A percentile compares a stretch with the other conserved stretches of the same genome.
These are phyloP conservation scores for Phalacrocorax pelagicus DNA, from an alignment of 2,113 vertebrate genomes.

Conservation along the genomic window DNA sequence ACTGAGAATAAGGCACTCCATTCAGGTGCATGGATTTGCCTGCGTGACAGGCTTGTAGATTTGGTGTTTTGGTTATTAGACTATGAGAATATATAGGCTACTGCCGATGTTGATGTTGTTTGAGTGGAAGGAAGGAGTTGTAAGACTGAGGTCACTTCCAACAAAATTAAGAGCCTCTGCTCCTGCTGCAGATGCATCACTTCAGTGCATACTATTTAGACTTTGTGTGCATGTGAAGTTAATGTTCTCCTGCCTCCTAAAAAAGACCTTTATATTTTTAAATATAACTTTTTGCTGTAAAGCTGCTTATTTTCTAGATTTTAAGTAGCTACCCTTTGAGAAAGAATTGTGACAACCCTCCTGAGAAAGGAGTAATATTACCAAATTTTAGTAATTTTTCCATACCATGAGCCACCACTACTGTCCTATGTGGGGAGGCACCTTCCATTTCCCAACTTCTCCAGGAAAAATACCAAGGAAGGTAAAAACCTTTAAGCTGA, in stretches of 20 bases:
- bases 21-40: not conserved
- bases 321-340: not conserved
- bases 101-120: fast-evolving
- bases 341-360: not conserved
- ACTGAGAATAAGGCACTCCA: not conserved
- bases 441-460: not conserved
- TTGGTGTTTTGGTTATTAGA: not conserved
- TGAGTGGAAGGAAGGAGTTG: not conserved
- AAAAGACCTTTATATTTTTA: not conserved
- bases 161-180: not conserved
- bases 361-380: not conserved
- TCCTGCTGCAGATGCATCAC: not conserved
- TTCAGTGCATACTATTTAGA: not conserved
- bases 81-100: not conserved
- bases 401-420: not conserved
- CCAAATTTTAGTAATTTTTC: not conserved
- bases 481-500: not conserved
- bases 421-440: not conserved
- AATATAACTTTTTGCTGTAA: not conserved
- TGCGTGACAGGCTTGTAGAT: not conserved
- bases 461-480: not conserved
- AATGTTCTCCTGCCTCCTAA: not conserved
- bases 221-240: not conserved
- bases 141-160: not conserved
- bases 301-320: conserved; percentile 16